A percentile compares a stretch with the other conserved stretches of the same genome.
These are phyloP conservation scores for Hylyphantes graminicola DNA, from an alignment of 1,140 invertebrate genomes.

Conservation along the genomic window DNA sequence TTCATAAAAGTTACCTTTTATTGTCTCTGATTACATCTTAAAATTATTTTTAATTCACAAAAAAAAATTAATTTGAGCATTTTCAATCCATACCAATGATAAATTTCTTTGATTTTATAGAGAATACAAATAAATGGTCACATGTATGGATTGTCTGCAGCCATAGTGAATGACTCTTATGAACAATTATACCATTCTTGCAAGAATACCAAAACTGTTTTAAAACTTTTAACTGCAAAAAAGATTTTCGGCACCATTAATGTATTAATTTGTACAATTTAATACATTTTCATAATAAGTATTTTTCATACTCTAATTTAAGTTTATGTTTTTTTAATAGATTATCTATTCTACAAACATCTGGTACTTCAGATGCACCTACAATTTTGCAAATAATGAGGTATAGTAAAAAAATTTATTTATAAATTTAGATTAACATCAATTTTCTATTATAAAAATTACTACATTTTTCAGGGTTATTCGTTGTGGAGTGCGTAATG, in stretches of 20 bases:
- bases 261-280: background rate
- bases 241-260: background rate
- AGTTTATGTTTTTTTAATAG: background rate
- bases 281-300: background rate
- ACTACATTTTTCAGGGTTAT: conserved; percentile 14
- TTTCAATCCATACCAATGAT: too few relatives aligned
- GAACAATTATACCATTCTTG: too few relatives aligned
- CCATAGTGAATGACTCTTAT: too few relatives aligned
- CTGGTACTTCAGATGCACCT: conserved; percentile 36
- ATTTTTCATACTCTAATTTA: background rate
- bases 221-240: background rate
- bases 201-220: background rate
- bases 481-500: conserved; percentile 14
- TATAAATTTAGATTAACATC: background rate
- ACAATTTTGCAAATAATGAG: conserved; percentile 28
- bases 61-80: too few relatives aligned
- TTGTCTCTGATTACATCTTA: too few relatives aligned
- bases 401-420: conserved; percentile 6
- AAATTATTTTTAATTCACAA: too few relatives aligned
- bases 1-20: too few relatives aligned
- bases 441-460: background rate
- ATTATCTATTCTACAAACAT: background rate
- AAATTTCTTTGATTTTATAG: too few relatives aligned
- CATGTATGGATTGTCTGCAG: too few relatives aligned
- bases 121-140: too few relatives aligned